These are phyloP conservation scores for Branchinecta sandiegonensis DNA, from an alignment of 2,888 invertebrate species.

Conservation along the genomic window DNA sequence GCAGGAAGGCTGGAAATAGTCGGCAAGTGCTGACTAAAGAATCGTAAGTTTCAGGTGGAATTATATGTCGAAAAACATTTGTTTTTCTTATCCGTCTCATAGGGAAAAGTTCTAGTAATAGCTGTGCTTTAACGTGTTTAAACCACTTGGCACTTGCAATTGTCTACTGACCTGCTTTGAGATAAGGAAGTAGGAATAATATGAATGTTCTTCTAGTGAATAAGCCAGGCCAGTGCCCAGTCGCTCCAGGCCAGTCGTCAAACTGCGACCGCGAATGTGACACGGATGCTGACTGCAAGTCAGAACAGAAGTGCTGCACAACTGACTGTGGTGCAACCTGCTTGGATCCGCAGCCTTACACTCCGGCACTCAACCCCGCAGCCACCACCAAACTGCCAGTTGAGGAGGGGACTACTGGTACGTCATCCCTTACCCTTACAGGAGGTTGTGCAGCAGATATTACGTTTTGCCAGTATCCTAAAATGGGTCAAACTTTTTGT, in stretches of 20 bases:
- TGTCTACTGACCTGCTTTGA: too few relatives aligned
- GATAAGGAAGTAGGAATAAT: not conserved
- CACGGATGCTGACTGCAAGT: constrained; percentile 65
- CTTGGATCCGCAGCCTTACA: constrained; percentile 39
- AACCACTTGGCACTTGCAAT: too few relatives aligned
- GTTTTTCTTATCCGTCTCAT: too few relatives aligned
- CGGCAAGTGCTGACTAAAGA: too few relatives aligned
- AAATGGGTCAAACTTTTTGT: too few relatives aligned
- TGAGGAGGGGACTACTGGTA: not conserved
- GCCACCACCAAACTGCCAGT: not conserved
- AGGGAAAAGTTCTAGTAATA: too few relatives aligned
- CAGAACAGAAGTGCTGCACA: constrained; percentile 62
- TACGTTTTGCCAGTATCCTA: too few relatives aligned
- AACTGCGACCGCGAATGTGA: constrained; percentile 48
- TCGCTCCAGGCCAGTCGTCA: constrained; percentile 35
- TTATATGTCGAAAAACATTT: too few relatives aligned
- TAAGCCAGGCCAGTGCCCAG: constrained; percentile 54
- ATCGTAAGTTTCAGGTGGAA: too few relatives aligned
- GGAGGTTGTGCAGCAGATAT: too few relatives aligned
- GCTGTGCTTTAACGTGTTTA: too few relatives aligned
- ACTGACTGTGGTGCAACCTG: constrained; percentile 63
- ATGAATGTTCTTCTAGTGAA: constrained; percentile 37
- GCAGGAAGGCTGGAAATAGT: too few relatives aligned
- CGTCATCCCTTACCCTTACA: not conserved
- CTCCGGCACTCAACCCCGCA: constrained; percentile 29